Percentiles rank a stretch among this genome's conserved stretches.
Evolutionary conservation across 2,888 invertebrate species (phyloP).

Genomic region (Eulithis testata): DNA sequence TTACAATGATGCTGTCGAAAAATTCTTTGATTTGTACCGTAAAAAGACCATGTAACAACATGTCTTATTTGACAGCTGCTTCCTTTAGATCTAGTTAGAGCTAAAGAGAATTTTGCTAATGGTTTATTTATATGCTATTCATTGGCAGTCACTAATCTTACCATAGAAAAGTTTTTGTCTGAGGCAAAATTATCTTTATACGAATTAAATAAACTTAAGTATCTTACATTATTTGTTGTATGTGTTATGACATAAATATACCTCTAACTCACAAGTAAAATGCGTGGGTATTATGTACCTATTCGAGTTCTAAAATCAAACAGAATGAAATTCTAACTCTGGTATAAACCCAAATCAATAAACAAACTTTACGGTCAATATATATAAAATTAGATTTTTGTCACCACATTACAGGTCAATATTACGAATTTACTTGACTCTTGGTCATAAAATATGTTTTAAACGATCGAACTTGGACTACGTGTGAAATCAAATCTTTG

Average conservation of each 20-base stretch:
- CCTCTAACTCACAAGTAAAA: neutral
- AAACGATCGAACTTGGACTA: slow-evolving; percentile 53
- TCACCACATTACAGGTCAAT: slow-evolving; percentile 42
- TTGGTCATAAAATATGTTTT: slow-evolving; percentile 53
- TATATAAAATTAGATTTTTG: slow-evolving; percentile 46
- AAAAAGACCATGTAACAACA: slow-evolving; percentile 50
- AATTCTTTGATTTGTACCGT: slow-evolving; percentile 38
- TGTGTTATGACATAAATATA: no score
- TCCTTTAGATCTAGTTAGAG: slow-evolving; percentile 53
- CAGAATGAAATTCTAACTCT: slow-evolving; percentile 9
- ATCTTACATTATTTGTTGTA: no score
- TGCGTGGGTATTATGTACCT: neutral
- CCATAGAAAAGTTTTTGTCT: no score
- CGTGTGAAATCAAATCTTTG: slow-evolving; percentile 64
- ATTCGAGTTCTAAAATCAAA: slow-evolving; percentile 13
- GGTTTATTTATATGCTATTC: slow-evolving; percentile 14
- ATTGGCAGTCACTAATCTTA: no score
- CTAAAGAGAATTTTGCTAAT: slow-evolving; percentile 27
- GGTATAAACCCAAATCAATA: slow-evolving; percentile 35
- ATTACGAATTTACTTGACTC: slow-evolving; percentile 64
- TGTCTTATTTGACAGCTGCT: slow-evolving; percentile 60
- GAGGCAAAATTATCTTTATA: no score
- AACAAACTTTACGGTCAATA: slow-evolving; percentile 43
- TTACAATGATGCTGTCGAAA: slow-evolving; percentile 19
- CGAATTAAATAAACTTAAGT: no score